phyloP scores from a whole-genome alignment of 2,888 invertebrate species.

The Pelosia muscerda region DNA sequence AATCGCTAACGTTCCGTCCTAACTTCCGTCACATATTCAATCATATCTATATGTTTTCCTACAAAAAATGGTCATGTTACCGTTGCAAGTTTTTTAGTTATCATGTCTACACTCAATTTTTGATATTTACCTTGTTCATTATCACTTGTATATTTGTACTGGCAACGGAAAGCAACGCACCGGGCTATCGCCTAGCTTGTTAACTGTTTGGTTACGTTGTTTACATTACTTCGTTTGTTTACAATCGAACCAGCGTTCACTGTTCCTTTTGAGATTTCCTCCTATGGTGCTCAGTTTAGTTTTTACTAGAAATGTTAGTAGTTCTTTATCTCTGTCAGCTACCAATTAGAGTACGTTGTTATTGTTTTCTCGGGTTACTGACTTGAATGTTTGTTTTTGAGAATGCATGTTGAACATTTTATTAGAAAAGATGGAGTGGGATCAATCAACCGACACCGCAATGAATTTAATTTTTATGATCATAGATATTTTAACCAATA shows the following conservation, averaged over 20 bases:
- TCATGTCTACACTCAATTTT: conserved; percentile 54
- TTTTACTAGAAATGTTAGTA: conserved; percentile 31
- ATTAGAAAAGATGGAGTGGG: not conserved
- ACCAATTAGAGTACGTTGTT: conserved; percentile 37
- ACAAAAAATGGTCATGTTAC: conserved; percentile 10
- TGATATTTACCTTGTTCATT: conserved; percentile 62
- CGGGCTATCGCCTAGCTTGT: conserved; percentile 55
- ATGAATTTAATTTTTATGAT: too few species aligned
- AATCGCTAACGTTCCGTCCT: not conserved
- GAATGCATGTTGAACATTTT: not conserved
- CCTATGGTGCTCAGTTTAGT: conserved; percentile 36
- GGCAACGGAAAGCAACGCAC: conserved; percentile 54
- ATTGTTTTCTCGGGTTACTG: conserved; percentile 18
- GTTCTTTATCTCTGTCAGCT: conserved; percentile 37
- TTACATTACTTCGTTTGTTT: conserved; percentile 57
- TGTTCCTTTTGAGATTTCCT: conserved; percentile 49
- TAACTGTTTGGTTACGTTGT: conserved; percentile 36
- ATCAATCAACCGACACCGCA: too few species aligned
- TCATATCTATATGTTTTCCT: not conserved
- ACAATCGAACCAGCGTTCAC: conserved; percentile 51
- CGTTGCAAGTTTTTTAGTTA: conserved; percentile 29
- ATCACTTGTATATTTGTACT: conserved; percentile 63
- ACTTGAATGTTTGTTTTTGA: not conserved
- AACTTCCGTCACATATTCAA: not conserved
- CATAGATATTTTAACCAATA: too few species aligned